Percentiles rank a stretch among this genome's conserved stretches.
These are phyloP conservation scores for Drosophila algonquin DNA, from an alignment of 2,888 invertebrate genomes.

Conservation along the genomic window DNA sequence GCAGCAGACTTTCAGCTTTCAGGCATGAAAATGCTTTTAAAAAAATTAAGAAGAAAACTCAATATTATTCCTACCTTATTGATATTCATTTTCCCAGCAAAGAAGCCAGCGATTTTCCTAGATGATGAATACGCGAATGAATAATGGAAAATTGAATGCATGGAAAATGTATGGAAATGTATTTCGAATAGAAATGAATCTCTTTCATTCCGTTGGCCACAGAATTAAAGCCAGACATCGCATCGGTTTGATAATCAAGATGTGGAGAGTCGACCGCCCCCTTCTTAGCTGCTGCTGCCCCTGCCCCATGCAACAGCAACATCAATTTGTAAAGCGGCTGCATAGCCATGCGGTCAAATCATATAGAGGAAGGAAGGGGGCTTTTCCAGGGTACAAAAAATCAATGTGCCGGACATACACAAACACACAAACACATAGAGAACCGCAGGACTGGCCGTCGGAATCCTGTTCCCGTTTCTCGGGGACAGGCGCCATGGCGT, in stretches of 20 bases:
- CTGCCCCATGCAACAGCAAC: conserved; percentile 4
- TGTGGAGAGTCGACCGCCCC: conserved; percentile 5
- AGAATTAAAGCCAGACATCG: conserved; percentile 7
- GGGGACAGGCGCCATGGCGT: conserved; percentile 59
- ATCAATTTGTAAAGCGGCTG: conserved; percentile 62
- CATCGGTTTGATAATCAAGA: conserved; percentile 38
- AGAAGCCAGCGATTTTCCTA: neutral
- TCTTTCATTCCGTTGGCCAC: neutral
- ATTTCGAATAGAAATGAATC: neutral
- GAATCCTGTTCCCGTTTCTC: conserved; percentile 21
- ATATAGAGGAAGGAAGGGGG: conserved; percentile 25
- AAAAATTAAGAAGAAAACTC: conserved; percentile 20
- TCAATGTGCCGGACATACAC: conserved; percentile 57
- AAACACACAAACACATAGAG: conserved; percentile 18
- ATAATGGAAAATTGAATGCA: neutral
- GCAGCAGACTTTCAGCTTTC: conserved; percentile 31
- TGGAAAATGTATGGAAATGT: neutral
- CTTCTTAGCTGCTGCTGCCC: neutral
- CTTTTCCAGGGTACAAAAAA: conserved; percentile 44
- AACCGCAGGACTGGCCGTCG: conserved; percentile 38
- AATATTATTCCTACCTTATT: conserved; percentile 39
- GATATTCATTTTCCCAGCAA: conserved; percentile 48
- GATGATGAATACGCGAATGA: neutral
- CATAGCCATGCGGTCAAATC: conserved; percentile 68
- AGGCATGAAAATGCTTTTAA: conserved; percentile 47